phyloP scores from a whole-genome alignment of 2,797 vertebrate species.

The Smutsia temminckii region DNA sequence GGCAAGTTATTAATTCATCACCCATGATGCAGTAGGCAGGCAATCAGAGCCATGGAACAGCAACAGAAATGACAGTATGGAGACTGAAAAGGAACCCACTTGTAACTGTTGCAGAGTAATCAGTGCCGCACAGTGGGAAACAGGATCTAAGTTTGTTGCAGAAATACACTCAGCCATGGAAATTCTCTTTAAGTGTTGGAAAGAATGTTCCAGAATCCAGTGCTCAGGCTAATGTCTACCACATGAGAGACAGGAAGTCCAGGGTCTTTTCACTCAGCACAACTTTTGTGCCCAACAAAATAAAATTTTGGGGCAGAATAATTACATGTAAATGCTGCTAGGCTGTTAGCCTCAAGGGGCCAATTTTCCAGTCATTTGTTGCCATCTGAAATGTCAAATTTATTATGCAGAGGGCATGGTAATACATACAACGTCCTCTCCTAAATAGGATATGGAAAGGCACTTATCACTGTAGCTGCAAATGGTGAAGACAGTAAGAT shows the following conservation, averaged over 20 bases:
- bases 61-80: not conserved
- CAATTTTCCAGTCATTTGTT: slow-evolving; percentile 85
- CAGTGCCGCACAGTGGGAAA: slow-evolving; percentile 29
- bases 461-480: slow-evolving; percentile 56
- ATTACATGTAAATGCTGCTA: slow-evolving; percentile 83
- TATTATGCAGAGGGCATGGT: slow-evolving; percentile 62
- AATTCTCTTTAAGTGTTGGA: slow-evolving; percentile 41
- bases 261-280: slow-evolving; percentile 75
- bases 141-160: slow-evolving; percentile 52
- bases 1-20: slow-evolving; percentile 5
- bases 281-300: slow-evolving; percentile 81
- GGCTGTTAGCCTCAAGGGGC: slow-evolving; percentile 81
- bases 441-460: slow-evolving; percentile 78
- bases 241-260: slow-evolving; percentile 60
- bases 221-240: slow-evolving; percentile 40
- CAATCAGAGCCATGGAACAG: not conserved
- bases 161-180: slow-evolving; percentile 17
- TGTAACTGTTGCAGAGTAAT: slow-evolving; percentile 56
- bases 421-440: slow-evolving; percentile 72
- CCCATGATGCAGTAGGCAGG: not conserved
- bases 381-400: slow-evolving; percentile 83
- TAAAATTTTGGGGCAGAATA: slow-evolving; percentile 84
- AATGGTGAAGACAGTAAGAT: slow-evolving; percentile 61
- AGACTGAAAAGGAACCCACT: not conserved
- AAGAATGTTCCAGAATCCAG: slow-evolving; percentile 28